Conservation (phyloP, 2,888 invertebrate species). For the Crepidodera aurea region DNA sequence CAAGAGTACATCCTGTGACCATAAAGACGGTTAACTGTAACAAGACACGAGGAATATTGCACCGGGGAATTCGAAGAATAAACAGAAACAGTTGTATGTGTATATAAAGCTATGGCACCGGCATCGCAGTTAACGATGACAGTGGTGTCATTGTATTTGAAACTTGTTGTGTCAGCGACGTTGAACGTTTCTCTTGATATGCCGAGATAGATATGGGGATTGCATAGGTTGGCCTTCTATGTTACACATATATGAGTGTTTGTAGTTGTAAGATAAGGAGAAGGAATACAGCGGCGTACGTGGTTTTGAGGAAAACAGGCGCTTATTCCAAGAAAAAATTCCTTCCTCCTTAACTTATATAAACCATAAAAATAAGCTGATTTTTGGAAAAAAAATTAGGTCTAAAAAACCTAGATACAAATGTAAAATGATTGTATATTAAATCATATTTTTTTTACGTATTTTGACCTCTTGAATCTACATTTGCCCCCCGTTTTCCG, state of each 20-base stretch:
- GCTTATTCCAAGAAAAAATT: too few species aligned
- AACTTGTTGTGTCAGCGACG: conserved; percentile 26
- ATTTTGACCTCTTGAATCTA: too few species aligned
- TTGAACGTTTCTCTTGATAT: conserved; percentile 12
- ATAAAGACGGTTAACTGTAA: conserved; percentile 37
- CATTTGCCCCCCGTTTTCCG: too few species aligned
- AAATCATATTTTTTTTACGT: too few species aligned
- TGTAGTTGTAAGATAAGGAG: neutral
- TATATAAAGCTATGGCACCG: neutral
- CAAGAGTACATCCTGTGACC: conserved; percentile 23
- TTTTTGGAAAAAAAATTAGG: too few species aligned
- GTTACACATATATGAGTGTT: neutral
- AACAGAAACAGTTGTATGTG: conserved; percentile 32
- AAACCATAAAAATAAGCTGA: too few species aligned
- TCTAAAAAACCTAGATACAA: too few species aligned
- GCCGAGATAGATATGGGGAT: conserved; percentile 10
- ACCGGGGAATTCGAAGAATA: conserved; percentile 33
- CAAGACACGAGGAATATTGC: conserved; percentile 33
- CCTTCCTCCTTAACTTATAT: too few species aligned
- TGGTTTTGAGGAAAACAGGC: too few species aligned
- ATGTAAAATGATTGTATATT: too few species aligned
- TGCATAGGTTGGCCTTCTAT: neutral
- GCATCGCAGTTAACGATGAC: conserved; percentile 25
- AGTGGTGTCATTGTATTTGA: conserved; percentile 35
- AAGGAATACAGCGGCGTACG: neutral